Percentiles rank a stretch among this genome's conserved stretches.
Evolutionary conservation across 2,113 vertebrate species (phyloP).

Genomic region (Platysteira castanea): DNA sequence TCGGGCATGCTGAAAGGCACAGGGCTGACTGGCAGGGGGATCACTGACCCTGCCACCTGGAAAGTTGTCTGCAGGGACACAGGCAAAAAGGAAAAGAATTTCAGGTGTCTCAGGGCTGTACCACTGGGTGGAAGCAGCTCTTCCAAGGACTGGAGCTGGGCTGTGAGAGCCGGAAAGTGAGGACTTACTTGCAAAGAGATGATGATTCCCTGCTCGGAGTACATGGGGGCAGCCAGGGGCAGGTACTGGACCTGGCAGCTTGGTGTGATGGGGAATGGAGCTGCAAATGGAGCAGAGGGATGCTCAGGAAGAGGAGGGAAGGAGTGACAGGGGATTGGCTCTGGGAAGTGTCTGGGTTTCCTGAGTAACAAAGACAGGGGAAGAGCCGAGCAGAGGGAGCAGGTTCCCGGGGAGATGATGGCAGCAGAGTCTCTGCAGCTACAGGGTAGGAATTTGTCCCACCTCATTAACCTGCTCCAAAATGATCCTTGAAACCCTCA

Average conservation of each 20-base stretch:
- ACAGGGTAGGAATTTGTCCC: background rate
- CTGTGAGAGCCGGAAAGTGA: background rate
- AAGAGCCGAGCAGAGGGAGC: fast-evolving
- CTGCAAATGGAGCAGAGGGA: background rate
- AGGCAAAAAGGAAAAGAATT: background rate
- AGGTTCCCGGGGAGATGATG: background rate
- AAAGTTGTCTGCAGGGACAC: background rate
- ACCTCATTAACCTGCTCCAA: background rate
- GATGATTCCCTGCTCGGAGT: conserved; percentile 25
- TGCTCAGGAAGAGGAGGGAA: background rate
- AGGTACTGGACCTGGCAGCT: conserved; percentile 37
- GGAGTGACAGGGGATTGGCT: fast-evolving
- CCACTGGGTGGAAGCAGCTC: fast-evolving
- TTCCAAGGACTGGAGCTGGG: background rate
- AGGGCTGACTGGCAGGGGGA: conserved; percentile 24
- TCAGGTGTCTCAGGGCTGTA: fast-evolving
- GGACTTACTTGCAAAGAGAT: conserved; percentile 36
- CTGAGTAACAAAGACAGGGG: fast-evolving
- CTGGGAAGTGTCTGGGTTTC: background rate
- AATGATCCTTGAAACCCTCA: background rate
- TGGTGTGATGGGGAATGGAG: background rate
- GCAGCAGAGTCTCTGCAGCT: background rate
- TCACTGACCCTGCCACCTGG: background rate
- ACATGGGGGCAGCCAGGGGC: conserved; percentile 39
- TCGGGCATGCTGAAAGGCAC: background rate